These are phyloP conservation scores for Megatriorchis doriae DNA, from an alignment of 2,113 vertebrate genomes.

Conservation along the genomic window DNA sequence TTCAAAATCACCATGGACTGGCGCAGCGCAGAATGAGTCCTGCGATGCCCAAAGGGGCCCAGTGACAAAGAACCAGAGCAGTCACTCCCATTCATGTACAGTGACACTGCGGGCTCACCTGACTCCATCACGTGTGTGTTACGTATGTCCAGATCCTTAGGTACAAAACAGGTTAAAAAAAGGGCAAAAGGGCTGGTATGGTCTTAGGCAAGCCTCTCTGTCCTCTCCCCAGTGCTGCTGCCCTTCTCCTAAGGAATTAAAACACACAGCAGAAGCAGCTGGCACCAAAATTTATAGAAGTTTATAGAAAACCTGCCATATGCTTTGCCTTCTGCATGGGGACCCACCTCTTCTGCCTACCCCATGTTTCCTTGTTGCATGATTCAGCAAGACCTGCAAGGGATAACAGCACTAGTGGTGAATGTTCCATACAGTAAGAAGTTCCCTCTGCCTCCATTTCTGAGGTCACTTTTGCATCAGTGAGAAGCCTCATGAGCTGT, in stretches of 20 bases:
- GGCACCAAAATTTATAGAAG: not conserved
- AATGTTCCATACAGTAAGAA: not conserved
- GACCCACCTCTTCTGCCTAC: not conserved
- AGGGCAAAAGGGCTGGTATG: not conserved
- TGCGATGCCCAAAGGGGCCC: not conserved
- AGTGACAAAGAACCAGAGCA: not conserved
- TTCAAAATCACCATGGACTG: not conserved
- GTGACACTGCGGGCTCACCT: not conserved
- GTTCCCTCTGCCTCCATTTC: not conserved
- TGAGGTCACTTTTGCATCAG: not conserved
- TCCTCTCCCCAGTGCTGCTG: not conserved
- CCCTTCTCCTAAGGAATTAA: not conserved
- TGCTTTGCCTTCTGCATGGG: not conserved
- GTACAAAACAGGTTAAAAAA: not conserved
- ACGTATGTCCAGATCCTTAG: rapidly evolving
- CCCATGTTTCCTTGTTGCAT: not conserved
- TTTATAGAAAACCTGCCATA: not conserved
- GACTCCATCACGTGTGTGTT: not conserved
- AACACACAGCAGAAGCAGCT: not conserved
- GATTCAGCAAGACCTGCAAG: not conserved
- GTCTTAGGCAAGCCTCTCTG: not conserved
- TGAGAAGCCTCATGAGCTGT: not conserved
- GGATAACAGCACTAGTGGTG: not conserved
- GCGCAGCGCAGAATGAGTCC: not conserved
- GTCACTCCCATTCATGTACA: not conserved